phyloP scores from a whole-genome alignment of 2,888 invertebrate species.

The Protodeltote pygarga region DNA sequence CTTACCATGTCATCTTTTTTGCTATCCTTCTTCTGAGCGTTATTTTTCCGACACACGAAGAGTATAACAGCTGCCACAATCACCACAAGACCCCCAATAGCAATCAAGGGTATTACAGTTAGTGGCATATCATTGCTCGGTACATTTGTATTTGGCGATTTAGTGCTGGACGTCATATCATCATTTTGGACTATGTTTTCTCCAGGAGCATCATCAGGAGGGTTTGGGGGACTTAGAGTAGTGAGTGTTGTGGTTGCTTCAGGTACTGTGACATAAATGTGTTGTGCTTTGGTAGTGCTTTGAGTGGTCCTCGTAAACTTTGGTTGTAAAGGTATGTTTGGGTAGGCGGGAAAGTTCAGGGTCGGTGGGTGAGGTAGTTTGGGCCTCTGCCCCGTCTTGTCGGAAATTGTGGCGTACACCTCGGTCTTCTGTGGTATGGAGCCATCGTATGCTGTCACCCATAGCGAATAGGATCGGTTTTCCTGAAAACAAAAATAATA shows the following conservation, averaged over 20 bases:
- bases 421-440: conserved; percentile 77
- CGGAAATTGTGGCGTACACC: conserved; percentile 74
- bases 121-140: conserved; percentile 85
- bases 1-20: conserved; percentile 92
- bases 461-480: conserved; percentile 76
- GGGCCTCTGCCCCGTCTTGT: conserved; percentile 65
- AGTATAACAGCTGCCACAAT: conserved; percentile 89
- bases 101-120: conserved; percentile 90
- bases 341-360: conserved; percentile 59
- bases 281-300: conserved; percentile 70
- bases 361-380: conserved; percentile 69
- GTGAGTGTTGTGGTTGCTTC: conserved; percentile 62
- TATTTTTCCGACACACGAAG: conserved; percentile 91
- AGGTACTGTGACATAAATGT: conserved; percentile 67
- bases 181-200: conserved; percentile 54
- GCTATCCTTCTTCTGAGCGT: conserved; percentile 87
- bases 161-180: conserved; percentile 60
- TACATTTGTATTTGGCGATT: conserved; percentile 71
- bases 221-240: conserved; percentile 62
- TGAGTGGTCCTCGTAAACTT: conserved; percentile 61
- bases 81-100: conserved; percentile 90
- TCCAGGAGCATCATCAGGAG: conserved; percentile 61
- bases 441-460: conserved; percentile 79
- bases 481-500: conserved; percentile 65
- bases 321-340: conserved; percentile 50